Base-by-base conservation (phyloP, 2,113 vertebrate genomes). In the Formicarius rufipectus region DNA sequence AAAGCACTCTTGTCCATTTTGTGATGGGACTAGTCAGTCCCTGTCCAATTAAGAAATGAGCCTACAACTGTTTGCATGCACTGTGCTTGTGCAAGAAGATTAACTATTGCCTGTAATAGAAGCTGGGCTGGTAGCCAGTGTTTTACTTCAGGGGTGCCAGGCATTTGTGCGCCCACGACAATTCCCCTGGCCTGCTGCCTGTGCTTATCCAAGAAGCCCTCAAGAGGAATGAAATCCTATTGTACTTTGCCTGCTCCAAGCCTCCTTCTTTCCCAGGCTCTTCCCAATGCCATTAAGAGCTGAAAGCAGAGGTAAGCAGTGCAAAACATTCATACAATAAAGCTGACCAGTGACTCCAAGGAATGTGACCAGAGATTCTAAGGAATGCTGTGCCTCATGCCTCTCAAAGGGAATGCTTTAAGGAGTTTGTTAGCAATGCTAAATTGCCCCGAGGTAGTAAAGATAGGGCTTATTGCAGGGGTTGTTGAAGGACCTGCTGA, bases 41-140 rank as follows among this genome's bases (percentile, higher is more conserved):
- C 72, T 88, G 73, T 25, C 42, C 47, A 62, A 80, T 84, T 84
- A 92, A 39, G 58, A 84, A 86, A 94, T 22, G 35, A 77, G 59
- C 24, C 79, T 74, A 28, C 49, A 80, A 88, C 55, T 86, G 62
- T 81, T 91, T 84, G 88, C 37, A 67, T 7, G 40, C 62, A 18
- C 58, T 33, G 47, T 47, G 75, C 64, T 82, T 82, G 88, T 88
- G 95, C 71, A 90, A 79, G 75, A 44, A 59, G 30, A 56, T 45
- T 53, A 88, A 69, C 79, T 78, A 35, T 56, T 11, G 55, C 30
- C 50, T 22, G 42, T 33, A 19, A 31, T 45, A 73, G 22, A 23
- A 50, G 83, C 12, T 60, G 59, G 92, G 88, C 88, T 66, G 49
- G 19, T 17, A 49, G 90, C 82, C 95, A 96, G 67, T 0, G 40